Conservation (phyloP, 2,797 vertebrate species). For the Sebastes diploproa region DNA sequence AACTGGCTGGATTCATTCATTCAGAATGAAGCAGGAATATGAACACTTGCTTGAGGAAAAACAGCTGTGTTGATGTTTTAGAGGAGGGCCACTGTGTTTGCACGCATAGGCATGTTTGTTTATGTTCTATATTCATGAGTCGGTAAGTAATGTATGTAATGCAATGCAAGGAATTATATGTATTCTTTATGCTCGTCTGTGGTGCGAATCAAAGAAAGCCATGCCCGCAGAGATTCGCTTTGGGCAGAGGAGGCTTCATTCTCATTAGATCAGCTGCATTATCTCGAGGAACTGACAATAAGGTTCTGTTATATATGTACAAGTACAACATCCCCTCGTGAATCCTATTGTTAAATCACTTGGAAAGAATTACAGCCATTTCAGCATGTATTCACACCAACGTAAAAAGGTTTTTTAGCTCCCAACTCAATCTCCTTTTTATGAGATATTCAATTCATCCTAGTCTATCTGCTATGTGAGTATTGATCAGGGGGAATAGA, state of each 20-base stretch:
- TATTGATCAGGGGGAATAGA: constrained; percentile 39
- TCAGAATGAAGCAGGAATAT: constrained; percentile 1
- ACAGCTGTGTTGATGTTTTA: constrained; percentile 9
- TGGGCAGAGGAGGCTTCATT: constrained; percentile 21
- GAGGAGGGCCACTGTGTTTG: not conserved
- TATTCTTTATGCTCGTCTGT: not conserved
- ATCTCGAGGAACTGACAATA: constrained; percentile 10
- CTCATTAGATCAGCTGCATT: constrained; percentile 28
- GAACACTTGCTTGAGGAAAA: constrained; percentile 17
- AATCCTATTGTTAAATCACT: not conserved
- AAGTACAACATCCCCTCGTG: constrained; percentile 23
- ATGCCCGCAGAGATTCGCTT: not conserved
- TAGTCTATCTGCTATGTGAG: constrained; percentile 26
- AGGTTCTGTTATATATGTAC: not conserved
- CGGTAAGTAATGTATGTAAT: constrained; percentile 28
- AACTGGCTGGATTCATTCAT: constrained; percentile 3
- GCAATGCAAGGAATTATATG: not conserved
- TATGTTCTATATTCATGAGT: constrained; percentile 32
- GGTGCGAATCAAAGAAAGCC: not conserved
- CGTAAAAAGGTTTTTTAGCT: not conserved
- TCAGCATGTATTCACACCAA: constrained; percentile 15
- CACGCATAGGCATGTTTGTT: constrained; percentile 14
- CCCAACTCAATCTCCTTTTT: not conserved
- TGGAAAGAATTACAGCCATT: constrained; percentile 3
- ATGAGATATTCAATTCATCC: constrained; percentile 32